phyloP scores from a whole-genome alignment of 1,140 invertebrate genomes.

The Sitophilus oryzae region DNA sequence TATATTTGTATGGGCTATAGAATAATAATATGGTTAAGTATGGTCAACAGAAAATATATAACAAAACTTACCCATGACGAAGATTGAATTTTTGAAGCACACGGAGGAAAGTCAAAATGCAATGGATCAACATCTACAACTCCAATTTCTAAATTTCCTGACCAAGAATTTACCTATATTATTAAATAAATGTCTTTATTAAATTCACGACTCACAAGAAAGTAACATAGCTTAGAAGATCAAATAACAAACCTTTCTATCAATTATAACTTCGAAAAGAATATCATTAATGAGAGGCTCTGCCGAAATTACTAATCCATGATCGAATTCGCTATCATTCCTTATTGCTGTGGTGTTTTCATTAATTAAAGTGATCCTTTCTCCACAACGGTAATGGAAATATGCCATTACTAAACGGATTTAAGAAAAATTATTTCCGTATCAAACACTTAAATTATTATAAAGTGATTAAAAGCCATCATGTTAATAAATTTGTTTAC shows the following conservation, averaged over 20 bases:
- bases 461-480: too few species aligned
- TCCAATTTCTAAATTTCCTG: slow-evolving; percentile 87
- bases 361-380: slow-evolving; percentile 72
- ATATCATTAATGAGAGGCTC: slow-evolving; percentile 76
- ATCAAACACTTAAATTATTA: too few species aligned
- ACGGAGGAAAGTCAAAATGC: slow-evolving; percentile 71
- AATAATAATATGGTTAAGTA: too few species aligned
- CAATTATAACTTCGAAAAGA: slow-evolving; percentile 83
- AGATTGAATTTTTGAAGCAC: slow-evolving; percentile 75
- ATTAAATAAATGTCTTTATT: slow-evolving; percentile 6
- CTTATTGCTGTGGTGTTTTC: slow-evolving; percentile 74
- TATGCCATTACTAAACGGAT: slow-evolving; percentile 35
- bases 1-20: too few species aligned
- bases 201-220: background rate
- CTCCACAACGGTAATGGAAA: slow-evolving; percentile 78
- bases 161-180: slow-evolving; percentile 70
- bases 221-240: background rate
- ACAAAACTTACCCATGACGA: slow-evolving; percentile 70
- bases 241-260: slow-evolving; percentile 70
- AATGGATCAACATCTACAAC: slow-evolving; percentile 80
- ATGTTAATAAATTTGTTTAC: too few species aligned
- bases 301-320: slow-evolving; percentile 77
- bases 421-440: too few species aligned
- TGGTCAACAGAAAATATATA: slow-evolving; percentile 7
- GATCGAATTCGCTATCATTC: slow-evolving; percentile 74